These are phyloP conservation scores for Hippocampus kuda DNA, from an alignment of 2,797 vertebrate species.

Conservation along the genomic window DNA sequence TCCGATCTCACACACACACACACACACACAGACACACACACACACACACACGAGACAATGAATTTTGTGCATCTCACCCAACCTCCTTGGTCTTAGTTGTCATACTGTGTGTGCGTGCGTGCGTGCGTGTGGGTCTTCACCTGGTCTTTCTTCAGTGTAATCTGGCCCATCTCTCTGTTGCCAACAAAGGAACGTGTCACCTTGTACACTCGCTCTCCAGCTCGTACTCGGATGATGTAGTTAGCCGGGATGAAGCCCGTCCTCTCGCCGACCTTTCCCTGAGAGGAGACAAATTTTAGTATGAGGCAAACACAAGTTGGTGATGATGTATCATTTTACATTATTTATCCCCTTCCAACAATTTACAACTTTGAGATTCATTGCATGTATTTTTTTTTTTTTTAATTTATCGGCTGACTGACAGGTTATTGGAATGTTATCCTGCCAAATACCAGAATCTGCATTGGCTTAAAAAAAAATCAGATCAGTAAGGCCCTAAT, in stretches of 20 bases:
- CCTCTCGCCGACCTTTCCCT: slow-evolving; percentile 81
- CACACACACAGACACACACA: too few species aligned
- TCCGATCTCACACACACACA: too few species aligned
- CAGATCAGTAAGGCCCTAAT: too few species aligned
- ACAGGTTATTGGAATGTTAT: too few species aligned
- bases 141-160: slow-evolving; percentile 92
- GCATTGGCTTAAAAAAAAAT: too few species aligned
- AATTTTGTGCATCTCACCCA: background rate
- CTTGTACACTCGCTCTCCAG: slow-evolving; percentile 78
- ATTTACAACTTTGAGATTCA: too few species aligned
- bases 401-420: too few species aligned
- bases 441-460: too few species aligned
- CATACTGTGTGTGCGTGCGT: background rate
- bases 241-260: slow-evolving; percentile 78
- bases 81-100: background rate
- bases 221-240: slow-evolving; percentile 83
- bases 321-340: background rate
- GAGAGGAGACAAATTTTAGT: background rate
- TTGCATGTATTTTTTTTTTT: too few species aligned
- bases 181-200: slow-evolving; percentile 86
- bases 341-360: background rate
- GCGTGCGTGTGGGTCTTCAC: slow-evolving; percentile 39
- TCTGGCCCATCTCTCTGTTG: slow-evolving; percentile 88
- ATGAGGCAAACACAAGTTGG: background rate
- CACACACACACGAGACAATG: background rate